Evolutionary conservation across 2,888 invertebrate genomes (phyloP), one percentile per base, ranked within the genome.

Genomic region (Lochmaea crataegi): DNA sequence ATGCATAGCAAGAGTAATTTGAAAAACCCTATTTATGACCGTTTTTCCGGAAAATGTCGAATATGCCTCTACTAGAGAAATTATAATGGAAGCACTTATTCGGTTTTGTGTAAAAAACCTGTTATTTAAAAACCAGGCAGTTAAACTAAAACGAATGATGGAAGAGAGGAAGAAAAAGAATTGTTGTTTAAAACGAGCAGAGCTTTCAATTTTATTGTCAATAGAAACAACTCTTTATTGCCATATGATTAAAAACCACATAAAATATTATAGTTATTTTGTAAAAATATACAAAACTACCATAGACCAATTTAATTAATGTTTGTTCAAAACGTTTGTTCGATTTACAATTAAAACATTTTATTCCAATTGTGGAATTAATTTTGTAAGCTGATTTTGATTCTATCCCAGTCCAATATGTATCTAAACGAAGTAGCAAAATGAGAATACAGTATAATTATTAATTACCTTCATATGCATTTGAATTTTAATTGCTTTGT

Each of bases 1-100:
- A 73, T 73, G 26, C 57, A 51, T 42, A 26, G 66, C 22, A 73
- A 73, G 73, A 53, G 16, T 61, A 56, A 53, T 65, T 58, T 73
- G 53, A 53, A 69, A 73, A 65, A 73, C 68, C 60, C 68, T 58
- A 68, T 68, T 68, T 68, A 68, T 41, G 57, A 48, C 58, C 45
- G 45, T 58, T 60, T 68, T 65, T 10, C 60, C 48, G 26, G 60
- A 68, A n/a, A 68, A 68, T 38, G 60, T 68, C 68, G 68, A 68
- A 60, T 68, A 32, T 58, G 26, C 68, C 45, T 60, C 53, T 53
- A 51, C 16, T n/a, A 14, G 32, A 60, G 48, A 45, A 42, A 68
- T 60, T 60, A 68, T 60, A 68, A 68, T 68, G 68, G 68, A 10
- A 42, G 53, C 53, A 53, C 14, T 65, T 65, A 26, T 65, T 14